Evolutionary conservation across 2,113 vertebrate genomes (phyloP), one percentile per base, ranked within the genome.

Genomic region (Pterocles burchelli): DNA sequence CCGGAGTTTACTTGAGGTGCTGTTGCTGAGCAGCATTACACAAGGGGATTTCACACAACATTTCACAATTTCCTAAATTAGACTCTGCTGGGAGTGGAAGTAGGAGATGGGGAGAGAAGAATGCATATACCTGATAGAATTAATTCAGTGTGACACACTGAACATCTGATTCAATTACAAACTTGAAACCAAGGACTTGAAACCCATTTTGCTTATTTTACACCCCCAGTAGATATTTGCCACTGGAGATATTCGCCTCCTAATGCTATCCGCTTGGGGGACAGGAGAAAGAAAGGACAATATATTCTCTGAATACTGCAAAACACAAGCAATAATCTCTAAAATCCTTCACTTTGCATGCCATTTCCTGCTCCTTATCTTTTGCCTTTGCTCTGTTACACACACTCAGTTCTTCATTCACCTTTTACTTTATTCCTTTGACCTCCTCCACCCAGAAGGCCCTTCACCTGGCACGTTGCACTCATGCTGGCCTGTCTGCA

Each of bases 11-110:
- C 38, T 83, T 75, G 68, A 67, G 54, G 16, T 68, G 67, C 43
- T 85, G 31, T 45, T 92, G 82, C 55, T 91, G 49, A 84, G 36
- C n/a, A 89, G 38, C 0, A 0, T 79, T 96, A 75, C 68, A 73
- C 75, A 95, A 91, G 67, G 75, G 25, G 22, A 94, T 74, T 94
- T 91, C 87, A 89, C 29, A 67, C 9, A 89, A 73, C 43, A 81
- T 81, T 81, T 95, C 67, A 80, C 67, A 62, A 77, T 86, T 93
- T 88, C 88, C 75, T 80, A 52, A 49, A 80, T 88, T 79, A 85
- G 65, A 41, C 51, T 6, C 1, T 65, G 45, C 36, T 76, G 41
- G 22, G 46, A 86, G 15, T 77, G 9, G 46, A 79, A 89, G 36
- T 21, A 85, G 36, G 43, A 88, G 59, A 71, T 22, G 29, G 7